Conservation (phyloP, 2,797 vertebrate species). For the Triplophysa bombifrons region DNA sequence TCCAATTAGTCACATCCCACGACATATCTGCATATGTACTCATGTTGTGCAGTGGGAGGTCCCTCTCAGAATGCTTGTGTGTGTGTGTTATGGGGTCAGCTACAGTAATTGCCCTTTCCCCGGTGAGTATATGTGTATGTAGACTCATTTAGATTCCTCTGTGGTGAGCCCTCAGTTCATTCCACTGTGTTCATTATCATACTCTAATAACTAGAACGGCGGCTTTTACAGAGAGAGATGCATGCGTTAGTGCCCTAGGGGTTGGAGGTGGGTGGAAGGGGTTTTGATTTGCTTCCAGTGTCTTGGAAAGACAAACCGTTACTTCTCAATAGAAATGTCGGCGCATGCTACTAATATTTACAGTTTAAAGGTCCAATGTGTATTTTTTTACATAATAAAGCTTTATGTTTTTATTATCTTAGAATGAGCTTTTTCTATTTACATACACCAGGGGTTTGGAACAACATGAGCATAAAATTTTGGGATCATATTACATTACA, state of each 20-base stretch:
- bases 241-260: constrained; percentile 29
- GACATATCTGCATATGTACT: constrained; percentile 44
- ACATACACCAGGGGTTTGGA: too few species aligned
- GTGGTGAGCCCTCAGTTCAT: constrained; percentile 47
- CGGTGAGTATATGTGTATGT: constrained; percentile 44
- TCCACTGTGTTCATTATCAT: constrained; percentile 49
- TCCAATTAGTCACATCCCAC: constrained; percentile 82
- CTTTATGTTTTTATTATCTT: too few species aligned
- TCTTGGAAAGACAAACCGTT: constrained; percentile 35
- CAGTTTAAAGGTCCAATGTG: not conserved
- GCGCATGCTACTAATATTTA: not conserved
- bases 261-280: constrained; percentile 6
- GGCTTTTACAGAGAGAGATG: constrained; percentile 45
- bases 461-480: too few species aligned
- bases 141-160: constrained; percentile 48
- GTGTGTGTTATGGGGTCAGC: constrained; percentile 46
- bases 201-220: constrained; percentile 48
- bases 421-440: too few species aligned
- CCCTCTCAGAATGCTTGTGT: constrained; percentile 37
- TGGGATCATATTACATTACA: too few species aligned
- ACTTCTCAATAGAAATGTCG: not conserved
- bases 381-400: too few species aligned
- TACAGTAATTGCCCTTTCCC: constrained; percentile 53
- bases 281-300: constrained; percentile 28
- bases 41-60: constrained; percentile 38